These are phyloP conservation scores for Bagarius yarrelli DNA, from an alignment of 2,113 vertebrate species.

Conservation along the genomic window DNA sequence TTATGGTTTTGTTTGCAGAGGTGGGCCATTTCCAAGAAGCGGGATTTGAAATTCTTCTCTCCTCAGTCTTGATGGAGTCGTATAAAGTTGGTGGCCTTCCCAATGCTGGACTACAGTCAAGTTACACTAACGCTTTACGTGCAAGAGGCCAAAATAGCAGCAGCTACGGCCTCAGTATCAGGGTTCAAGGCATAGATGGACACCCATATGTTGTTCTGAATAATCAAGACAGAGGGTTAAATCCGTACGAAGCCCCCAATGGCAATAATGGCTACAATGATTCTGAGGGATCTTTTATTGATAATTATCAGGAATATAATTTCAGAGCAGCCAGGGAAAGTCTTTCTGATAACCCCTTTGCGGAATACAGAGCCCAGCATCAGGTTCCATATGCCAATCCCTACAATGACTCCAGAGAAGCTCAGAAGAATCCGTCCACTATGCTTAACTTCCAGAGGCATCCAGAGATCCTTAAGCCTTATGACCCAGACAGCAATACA, in stretches of 20 bases:
- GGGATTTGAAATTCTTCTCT: slow-evolving; percentile 66
- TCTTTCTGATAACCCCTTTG: slow-evolving; percentile 71
- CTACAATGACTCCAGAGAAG: slow-evolving; percentile 66
- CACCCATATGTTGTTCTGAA: slow-evolving; percentile 97
- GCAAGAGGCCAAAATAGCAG: slow-evolving; percentile 71
- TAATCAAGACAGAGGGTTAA: slow-evolving; percentile 79
- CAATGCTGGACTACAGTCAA: slow-evolving; percentile 71
- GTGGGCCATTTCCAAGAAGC: slow-evolving; percentile 61
- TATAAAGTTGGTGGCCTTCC: slow-evolving; percentile 77
- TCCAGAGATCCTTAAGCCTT: slow-evolving; percentile 89
- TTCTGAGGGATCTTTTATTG: slow-evolving; percentile 63
- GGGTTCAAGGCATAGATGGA: slow-evolving; percentile 94
- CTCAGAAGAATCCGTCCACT: slow-evolving; percentile 64
- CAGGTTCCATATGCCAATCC: slow-evolving; percentile 59
- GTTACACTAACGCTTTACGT: slow-evolving; percentile 62
- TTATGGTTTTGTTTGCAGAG: slow-evolving; percentile 64
- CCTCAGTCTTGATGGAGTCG: slow-evolving; percentile 81
- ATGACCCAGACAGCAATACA: slow-evolving; percentile 81
- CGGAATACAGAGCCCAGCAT: slow-evolving; percentile 71
- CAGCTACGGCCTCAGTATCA: slow-evolving; percentile 91
- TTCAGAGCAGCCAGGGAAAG: slow-evolving; percentile 60
- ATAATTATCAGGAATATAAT: slow-evolving; percentile 68
- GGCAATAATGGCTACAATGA: slow-evolving; percentile 69
- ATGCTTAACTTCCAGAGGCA: slow-evolving; percentile 89
- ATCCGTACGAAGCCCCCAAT: slow-evolving; percentile 63